Conservation (phyloP, 2,113 vertebrate genomes). For the Chloroceryle aenea region DNA sequence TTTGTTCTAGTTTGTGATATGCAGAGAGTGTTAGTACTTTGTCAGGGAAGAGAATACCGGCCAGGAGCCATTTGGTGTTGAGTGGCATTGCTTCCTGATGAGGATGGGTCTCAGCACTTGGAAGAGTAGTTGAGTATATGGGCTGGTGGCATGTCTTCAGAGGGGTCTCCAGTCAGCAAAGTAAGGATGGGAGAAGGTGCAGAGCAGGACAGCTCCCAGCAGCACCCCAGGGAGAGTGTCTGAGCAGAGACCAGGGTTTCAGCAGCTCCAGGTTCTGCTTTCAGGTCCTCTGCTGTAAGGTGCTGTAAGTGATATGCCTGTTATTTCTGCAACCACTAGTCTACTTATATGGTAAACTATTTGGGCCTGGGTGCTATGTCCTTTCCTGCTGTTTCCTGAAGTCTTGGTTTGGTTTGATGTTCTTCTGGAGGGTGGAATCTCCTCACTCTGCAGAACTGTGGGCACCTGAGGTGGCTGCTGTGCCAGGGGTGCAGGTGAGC, state of each 20-base stretch:
- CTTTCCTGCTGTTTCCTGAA: neutral
- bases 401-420: neutral
- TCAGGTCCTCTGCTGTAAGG: neutral
- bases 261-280: neutral
- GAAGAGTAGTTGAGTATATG: neutral
- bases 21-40: neutral
- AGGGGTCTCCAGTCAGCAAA: neutral
- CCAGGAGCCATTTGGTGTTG: accelerated
- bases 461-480: neutral
- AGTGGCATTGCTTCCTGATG: accelerated
- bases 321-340: neutral
- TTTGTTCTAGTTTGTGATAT: neutral
- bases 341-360: neutral
- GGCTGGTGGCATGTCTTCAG: neutral
- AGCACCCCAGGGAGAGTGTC: neutral
- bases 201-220: neutral
- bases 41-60: neutral
- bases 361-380: neutral
- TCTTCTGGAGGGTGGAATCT: neutral
- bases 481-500: neutral
- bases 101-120: accelerated
- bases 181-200: neutral
- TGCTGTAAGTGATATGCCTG: accelerated
- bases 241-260: neutral
- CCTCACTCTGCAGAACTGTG: accelerated